A percentile compares a stretch with the other conserved stretches of the same genome.
Conservation (phyloP, 2,113 vertebrate species). For the Elachura formosa region DNA sequence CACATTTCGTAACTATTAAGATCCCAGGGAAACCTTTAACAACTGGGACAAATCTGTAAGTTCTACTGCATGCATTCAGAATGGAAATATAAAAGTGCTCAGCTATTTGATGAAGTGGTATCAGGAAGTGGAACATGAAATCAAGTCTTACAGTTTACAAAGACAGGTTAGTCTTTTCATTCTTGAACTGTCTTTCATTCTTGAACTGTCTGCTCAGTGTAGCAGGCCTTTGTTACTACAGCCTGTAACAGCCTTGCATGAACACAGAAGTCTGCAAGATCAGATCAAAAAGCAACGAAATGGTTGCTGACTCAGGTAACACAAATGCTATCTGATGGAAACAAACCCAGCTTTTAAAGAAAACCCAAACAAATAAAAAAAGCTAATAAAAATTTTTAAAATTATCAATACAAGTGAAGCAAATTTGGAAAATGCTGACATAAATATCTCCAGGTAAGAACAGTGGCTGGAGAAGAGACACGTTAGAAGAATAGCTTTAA, state of each 20-base stretch:
- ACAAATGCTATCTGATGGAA: background rate
- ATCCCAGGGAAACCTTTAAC: background rate
- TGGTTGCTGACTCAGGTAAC: background rate
- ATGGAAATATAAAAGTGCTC: background rate
- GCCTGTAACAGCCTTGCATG: background rate
- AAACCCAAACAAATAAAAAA: background rate
- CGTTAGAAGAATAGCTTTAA: background rate
- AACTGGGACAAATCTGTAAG: background rate
- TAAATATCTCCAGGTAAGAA: background rate
- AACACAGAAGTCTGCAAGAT: background rate
- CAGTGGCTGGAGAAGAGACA: background rate
- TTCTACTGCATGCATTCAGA: background rate
- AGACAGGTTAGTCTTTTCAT: background rate
- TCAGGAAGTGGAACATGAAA: background rate
- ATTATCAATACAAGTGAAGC: background rate
- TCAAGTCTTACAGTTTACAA: background rate
- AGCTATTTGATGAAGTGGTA: background rate
- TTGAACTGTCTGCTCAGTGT: background rate
- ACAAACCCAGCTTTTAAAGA: background rate
- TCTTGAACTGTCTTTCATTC: background rate
- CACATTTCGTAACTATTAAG: background rate
- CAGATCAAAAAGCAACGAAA: background rate
- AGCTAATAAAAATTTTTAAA: fast-evolving
- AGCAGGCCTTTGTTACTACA: background rate
- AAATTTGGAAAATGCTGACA: background rate